These are phyloP conservation scores for Liodrosophila aerea DNA, from an alignment of 2,888 invertebrate species.

Conservation along the genomic window DNA sequence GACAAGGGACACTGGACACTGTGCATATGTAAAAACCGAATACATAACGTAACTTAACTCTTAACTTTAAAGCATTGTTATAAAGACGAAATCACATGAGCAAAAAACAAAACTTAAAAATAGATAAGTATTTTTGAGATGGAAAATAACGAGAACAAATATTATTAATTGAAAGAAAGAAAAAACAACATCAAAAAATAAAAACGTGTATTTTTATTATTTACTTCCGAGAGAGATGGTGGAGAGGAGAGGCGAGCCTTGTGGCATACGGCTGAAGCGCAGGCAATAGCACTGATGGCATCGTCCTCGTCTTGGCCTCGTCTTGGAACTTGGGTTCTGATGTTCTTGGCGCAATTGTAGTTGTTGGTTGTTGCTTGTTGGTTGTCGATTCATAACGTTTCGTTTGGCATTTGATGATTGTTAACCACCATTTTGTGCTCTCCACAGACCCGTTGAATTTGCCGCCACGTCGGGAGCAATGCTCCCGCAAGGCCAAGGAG, in stretches of 20 bases:
- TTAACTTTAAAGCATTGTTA: constrained; percentile 59
- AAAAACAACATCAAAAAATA: constrained; percentile 64
- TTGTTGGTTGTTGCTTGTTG: constrained; percentile 42
- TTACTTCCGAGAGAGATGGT: constrained; percentile 49
- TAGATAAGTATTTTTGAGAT: constrained; percentile 78
- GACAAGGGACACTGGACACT: constrained; percentile 58
- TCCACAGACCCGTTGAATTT: constrained; percentile 82
- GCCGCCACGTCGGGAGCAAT: constrained; percentile 85
- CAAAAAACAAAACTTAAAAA: constrained; percentile 44
- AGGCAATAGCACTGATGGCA: constrained; percentile 18
- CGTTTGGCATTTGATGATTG: constrained; percentile 37
- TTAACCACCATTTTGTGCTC: constrained; percentile 71
- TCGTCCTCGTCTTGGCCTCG: constrained; percentile 27
- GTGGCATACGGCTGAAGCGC: background rate
- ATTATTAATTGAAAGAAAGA: constrained; percentile 73
- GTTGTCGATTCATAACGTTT: constrained; percentile 12
- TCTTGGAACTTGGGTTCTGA: constrained; percentile 38
- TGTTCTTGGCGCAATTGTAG: constrained; percentile 41
- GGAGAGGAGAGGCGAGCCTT: background rate
- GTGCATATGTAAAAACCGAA: constrained; percentile 71
- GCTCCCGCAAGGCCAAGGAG: constrained; percentile 87
- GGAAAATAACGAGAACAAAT: constrained; percentile 75
- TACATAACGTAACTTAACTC: constrained; percentile 43
- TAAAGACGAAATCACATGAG: constrained; percentile 55
- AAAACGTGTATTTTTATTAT: constrained; percentile 77